A percentile compares a stretch with the other conserved stretches of the same genome.
Evolutionary conservation across 1,140 invertebrate species (phyloP).

Genomic region (Saxidomus purpurata): DNA sequence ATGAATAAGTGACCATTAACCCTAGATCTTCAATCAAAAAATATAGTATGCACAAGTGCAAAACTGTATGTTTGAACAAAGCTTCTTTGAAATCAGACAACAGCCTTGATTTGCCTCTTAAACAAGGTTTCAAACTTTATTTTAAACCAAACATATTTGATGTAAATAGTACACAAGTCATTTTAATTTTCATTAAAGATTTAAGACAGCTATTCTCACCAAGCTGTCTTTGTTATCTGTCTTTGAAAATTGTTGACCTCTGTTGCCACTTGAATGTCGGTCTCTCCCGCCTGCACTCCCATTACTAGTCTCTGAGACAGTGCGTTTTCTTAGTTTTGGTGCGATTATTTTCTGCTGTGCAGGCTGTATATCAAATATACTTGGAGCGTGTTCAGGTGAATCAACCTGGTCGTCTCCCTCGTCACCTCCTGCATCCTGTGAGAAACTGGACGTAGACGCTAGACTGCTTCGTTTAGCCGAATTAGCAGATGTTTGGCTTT

Average conservation of each 20-base stretch:
- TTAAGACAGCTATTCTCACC: constrained; percentile 19
- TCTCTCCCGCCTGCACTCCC: constrained; percentile 43
- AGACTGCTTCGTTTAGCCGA: constrained; percentile 65
- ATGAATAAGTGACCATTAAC: too few relatives aligned
- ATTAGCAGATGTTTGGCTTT: constrained; percentile 27
- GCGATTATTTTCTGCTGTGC: constrained; percentile 65
- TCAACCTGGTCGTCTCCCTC: constrained; percentile 52
- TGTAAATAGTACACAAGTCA: too few relatives aligned
- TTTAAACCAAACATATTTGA: too few relatives aligned
- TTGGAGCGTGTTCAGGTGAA: constrained; percentile 13
- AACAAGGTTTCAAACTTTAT: too few relatives aligned
- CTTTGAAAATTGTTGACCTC: not conserved
- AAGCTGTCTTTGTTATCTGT: constrained; percentile 21
- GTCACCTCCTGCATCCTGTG: constrained; percentile 54
- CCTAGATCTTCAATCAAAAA: too few relatives aligned
- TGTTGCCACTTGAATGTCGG: not conserved
- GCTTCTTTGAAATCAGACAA: too few relatives aligned
- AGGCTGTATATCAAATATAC: constrained; percentile 47
- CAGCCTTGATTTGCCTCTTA: too few relatives aligned
- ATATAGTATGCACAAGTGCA: too few relatives aligned
- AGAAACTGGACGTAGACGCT: constrained; percentile 66
- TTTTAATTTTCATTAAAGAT: too few relatives aligned
- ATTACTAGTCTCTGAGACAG: constrained; percentile 71
- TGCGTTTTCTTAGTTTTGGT: constrained; percentile 69
- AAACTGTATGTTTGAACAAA: too few relatives aligned